Evolutionary conservation across 1,140 invertebrate species (phyloP).

Genomic region (Drosophila ercepeae): DNA sequence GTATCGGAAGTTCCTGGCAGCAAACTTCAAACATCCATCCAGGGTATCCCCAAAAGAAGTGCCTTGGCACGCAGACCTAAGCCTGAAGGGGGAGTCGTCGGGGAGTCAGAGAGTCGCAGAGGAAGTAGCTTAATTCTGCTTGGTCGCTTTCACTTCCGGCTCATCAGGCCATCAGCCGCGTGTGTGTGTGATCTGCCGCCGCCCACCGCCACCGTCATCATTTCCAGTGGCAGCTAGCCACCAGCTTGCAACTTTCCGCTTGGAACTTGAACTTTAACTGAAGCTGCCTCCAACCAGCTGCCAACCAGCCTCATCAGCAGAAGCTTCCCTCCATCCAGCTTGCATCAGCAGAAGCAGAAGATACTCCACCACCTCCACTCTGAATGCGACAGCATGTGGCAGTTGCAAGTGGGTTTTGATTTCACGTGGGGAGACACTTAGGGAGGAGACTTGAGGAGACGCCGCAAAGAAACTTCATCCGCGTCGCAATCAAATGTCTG

Average conservation of each 20-base stretch:
- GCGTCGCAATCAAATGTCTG: slow-evolving; percentile 46
- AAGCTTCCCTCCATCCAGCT: slow-evolving; percentile 21
- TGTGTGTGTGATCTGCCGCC: slow-evolving; percentile 22
- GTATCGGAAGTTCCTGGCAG: neutral
- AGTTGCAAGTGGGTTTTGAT: slow-evolving; percentile 52
- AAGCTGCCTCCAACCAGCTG: too few species aligned
- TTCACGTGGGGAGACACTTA: slow-evolving; percentile 36
- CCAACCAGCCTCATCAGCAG: too few species aligned
- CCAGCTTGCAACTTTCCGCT: slow-evolving; percentile 19
- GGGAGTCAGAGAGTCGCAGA: too few species aligned
- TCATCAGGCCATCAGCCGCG: slow-evolving; percentile 57
- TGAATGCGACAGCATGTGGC: slow-evolving; percentile 30
- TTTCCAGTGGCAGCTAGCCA: too few species aligned
- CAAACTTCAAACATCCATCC: neutral
- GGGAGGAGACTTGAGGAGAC: neutral
- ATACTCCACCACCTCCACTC: slow-evolving; percentile 5
- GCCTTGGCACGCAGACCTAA: slow-evolving; percentile 20
- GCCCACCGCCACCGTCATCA: slow-evolving; percentile 45
- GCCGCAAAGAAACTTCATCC: neutral
- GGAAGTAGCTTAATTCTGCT: slow-evolving; percentile 74
- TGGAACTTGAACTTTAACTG: slow-evolving; percentile 12
- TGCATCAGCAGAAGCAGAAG: slow-evolving; percentile 38
- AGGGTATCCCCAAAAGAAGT: slow-evolving; percentile 7
- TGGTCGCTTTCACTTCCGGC: slow-evolving; percentile 75
- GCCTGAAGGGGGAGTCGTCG: neutral